These are phyloP conservation scores for Gymnorhina tibicen DNA, from an alignment of 2,113 vertebrate genomes.

Conservation along the genomic window DNA sequence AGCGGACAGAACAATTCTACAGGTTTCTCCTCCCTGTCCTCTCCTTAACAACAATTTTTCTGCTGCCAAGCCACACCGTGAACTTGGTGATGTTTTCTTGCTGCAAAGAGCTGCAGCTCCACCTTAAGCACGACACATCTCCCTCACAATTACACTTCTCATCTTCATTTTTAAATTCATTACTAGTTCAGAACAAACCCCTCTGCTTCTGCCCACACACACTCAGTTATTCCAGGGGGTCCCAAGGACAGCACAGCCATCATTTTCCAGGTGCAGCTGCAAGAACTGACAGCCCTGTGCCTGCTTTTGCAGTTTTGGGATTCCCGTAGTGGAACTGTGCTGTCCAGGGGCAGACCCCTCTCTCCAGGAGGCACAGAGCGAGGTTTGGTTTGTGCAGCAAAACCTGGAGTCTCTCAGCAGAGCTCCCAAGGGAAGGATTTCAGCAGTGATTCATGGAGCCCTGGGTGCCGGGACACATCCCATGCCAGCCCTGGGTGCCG, in stretches of 20 bases:
- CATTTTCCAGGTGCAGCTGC: not conserved
- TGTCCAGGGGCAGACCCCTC: not conserved
- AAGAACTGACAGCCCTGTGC: not conserved
- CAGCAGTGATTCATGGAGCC: not conserved
- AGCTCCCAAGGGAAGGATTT: not conserved
- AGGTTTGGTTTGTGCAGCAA: no score
- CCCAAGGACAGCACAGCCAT: fast-evolving
- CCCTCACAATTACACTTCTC: not conserved
- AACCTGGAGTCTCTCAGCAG: not conserved
- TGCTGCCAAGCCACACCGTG: not conserved
- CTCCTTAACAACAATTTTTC: not conserved
- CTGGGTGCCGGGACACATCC: not conserved
- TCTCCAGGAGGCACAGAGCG: fast-evolving
- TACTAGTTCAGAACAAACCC: not conserved
- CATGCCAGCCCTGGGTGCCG: no score
- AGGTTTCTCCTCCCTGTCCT: not conserved
- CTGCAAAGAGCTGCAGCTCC: not conserved
- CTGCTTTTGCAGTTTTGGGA: not conserved
- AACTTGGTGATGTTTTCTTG: not conserved
- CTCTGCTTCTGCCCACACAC: not conserved
- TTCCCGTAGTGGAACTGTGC: not conserved
- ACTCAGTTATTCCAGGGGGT: not conserved
- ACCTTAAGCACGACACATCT: not conserved
- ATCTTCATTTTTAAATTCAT: not conserved
- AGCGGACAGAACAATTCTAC: not conserved